Conservation (phyloP, 2,797 vertebrate genomes). For the Paedocypris micromegethes region DNA sequence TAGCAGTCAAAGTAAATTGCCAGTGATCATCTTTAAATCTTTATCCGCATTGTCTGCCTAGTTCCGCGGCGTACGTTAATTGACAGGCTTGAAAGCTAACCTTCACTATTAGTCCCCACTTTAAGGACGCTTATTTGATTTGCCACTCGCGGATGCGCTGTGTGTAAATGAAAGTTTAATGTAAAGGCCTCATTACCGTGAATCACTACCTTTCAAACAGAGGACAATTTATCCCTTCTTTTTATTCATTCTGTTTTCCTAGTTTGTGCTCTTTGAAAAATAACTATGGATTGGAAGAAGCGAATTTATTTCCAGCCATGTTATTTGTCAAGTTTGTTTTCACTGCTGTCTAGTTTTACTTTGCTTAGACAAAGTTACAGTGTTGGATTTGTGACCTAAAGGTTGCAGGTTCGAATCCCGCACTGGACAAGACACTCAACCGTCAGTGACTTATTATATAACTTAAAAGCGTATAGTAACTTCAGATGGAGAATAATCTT, state of each 20-base stretch:
- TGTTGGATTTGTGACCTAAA: too few relatives aligned
- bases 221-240: conserved; percentile 57
- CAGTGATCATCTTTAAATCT: conserved; percentile 54
- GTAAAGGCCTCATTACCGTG: conserved; percentile 67
- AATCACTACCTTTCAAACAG: conserved; percentile 66
- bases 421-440: too few relatives aligned
- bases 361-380: background rate
- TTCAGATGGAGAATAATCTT: too few relatives aligned
- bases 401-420: too few relatives aligned
- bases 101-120: conserved; percentile 65
- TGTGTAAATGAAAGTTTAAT: conserved; percentile 72
- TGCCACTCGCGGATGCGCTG: conserved; percentile 64
- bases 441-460: too few relatives aligned
- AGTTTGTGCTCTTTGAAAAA: conserved; percentile 45
- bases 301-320: background rate
- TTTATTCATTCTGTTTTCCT: conserved; percentile 24
- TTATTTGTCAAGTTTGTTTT: conserved; percentile 11
- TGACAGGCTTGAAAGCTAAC: conserved; percentile 62
- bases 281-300: background rate
- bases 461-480: too few relatives aligned
- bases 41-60: conserved; percentile 49
- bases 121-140: conserved; percentile 66
- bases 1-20: conserved; percentile 49
- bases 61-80: conserved; percentile 55
- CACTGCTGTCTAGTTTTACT: conserved; percentile 1